Base-by-base conservation (phyloP, 1,140 invertebrate species). In the Dendroctonus ponderosae region DNA sequence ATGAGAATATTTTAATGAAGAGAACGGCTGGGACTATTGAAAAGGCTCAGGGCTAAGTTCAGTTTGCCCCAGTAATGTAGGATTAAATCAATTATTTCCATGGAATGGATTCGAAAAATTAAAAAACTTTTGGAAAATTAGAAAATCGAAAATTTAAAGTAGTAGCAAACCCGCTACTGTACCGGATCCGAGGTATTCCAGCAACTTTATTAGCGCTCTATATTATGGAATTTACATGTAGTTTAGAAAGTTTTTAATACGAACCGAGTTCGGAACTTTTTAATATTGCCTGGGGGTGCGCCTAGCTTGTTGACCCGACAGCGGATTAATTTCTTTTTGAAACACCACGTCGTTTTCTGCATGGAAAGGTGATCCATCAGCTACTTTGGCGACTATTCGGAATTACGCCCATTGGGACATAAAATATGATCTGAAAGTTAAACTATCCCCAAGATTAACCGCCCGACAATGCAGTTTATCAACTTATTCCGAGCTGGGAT, bases 401-500 rank as follows among this genome's bases (percentile, higher is more conserved):
- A 26, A 26, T 26, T 26, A 26, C 26, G 26, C 26, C 26, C 26
- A 26, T 26, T 26, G 26, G 26, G 26, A 26, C 26, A 26, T 26
- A 26, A 26, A 26, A 26, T 26, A 26, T 42, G 6, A 59, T 59
- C 57, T 7, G 3, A 59, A 48, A 59, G 57, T 59, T 38, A 48
- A 59, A 59, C 57, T 59, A 48, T 48, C 40, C 40, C 59, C 37
- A 42, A 62, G 59, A 62, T 62, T 62, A 62, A 52, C 59, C 59
- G 9, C 42, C 44, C 12, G 42, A 59, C 38, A 39, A 7, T 12
- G 15, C 15, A 26, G 5, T 53, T 38, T 73, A 76, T 77, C 74
- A 75, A 59, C 50, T 72, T 72, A 76, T 77, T 76, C 76, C 73
- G 70, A 72, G 69, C 71, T 14, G 71, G 71, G 74, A 77, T 77